Conservation (phyloP, 2,113 vertebrate species). For the Calyptomena viridis region DNA sequence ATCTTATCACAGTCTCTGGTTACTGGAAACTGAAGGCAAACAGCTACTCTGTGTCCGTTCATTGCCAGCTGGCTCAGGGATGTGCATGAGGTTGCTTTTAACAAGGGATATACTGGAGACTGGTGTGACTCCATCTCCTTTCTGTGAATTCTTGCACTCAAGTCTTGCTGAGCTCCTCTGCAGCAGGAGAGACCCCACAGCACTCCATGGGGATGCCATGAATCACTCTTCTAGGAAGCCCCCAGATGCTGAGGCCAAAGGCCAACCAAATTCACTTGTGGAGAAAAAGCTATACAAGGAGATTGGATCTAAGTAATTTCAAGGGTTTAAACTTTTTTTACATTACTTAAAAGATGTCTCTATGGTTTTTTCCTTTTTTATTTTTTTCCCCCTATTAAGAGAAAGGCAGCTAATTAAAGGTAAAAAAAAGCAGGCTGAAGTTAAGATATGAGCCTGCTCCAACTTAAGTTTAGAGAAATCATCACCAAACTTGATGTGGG, state of each 20-base stretch:
- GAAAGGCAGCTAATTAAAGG: too few relatives aligned
- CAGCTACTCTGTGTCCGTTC: rapidly evolving
- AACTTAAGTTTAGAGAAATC: background rate
- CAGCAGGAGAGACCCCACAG: background rate
- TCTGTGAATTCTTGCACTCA: background rate
- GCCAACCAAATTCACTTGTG: background rate
- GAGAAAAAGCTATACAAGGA: background rate
- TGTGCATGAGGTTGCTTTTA: background rate
- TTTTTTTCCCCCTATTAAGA: too few relatives aligned
- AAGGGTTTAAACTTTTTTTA: background rate
- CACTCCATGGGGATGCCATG: rapidly evolving
- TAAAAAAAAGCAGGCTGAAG: too few relatives aligned
- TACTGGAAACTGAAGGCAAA: background rate
- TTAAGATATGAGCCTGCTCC: too few relatives aligned
- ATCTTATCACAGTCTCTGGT: background rate
- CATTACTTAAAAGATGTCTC: background rate
- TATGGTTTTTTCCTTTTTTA: too few relatives aligned
- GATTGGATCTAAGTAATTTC: background rate
- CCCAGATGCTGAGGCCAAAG: background rate
- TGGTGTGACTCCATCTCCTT: background rate
- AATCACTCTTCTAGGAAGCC: background rate
- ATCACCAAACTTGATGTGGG: background rate
- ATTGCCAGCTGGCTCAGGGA: background rate
- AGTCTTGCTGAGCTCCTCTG: background rate
- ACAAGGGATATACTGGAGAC: background rate